Conservation (phyloP, 2,888 invertebrate species). For the Thysanoteuthis rhombus region DNA sequence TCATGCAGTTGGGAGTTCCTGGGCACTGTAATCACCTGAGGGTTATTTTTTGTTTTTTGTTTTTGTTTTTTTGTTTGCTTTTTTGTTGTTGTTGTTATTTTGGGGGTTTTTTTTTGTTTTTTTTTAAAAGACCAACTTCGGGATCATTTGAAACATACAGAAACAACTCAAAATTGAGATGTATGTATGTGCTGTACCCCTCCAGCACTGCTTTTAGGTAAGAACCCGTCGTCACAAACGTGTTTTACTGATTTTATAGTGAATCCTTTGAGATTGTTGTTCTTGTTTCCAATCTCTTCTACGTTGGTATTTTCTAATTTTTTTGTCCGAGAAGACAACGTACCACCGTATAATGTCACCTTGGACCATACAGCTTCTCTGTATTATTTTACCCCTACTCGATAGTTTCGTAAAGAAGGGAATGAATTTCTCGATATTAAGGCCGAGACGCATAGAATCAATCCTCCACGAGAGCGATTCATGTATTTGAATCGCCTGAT, state of each 20-base stretch:
- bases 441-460: slow-evolving; percentile 60
- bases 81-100: too few relatives aligned
- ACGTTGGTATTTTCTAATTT: not conserved
- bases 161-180: too few relatives aligned
- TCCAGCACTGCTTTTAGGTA: too few relatives aligned
- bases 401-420: slow-evolving; percentile 42
- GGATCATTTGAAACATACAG: too few relatives aligned
- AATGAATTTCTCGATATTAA: slow-evolving; percentile 54
- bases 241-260: not conserved
- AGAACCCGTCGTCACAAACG: too few relatives aligned
- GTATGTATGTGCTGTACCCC: too few relatives aligned
- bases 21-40: too few relatives aligned
- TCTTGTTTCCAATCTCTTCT: not conserved
- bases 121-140: too few relatives aligned
- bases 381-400: slow-evolving; percentile 37
- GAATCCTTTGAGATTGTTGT: not conserved
- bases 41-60: too few relatives aligned
- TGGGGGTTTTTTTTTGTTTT: too few relatives aligned
- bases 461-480: slow-evolving; percentile 62
- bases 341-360: not conserved
- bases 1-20: too few relatives aligned
- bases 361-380: not conserved
- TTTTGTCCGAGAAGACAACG: not conserved
- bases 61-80: too few relatives aligned
- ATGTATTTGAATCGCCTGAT: slow-evolving; percentile 50